Base-by-base conservation (phyloP, 2,888 invertebrate species). In the Idaea straminata region DNA sequence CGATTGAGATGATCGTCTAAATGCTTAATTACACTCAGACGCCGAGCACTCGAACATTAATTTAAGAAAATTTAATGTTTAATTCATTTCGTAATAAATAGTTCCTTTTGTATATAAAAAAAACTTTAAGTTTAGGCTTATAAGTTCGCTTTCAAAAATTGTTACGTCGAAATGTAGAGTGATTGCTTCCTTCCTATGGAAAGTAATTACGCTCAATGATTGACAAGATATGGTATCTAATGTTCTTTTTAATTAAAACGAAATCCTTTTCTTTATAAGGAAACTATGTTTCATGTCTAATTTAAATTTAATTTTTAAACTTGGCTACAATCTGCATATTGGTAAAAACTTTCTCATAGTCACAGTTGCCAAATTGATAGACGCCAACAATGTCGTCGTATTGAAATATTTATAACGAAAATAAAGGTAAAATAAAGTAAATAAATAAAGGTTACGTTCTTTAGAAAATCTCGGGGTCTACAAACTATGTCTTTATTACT, bases 111-210 rank as follows among this genome's bases (percentile, higher is more conserved):
- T 74, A 75, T 76, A 73, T 69, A 47, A 47, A 47, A 38, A 3
- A 6, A 47, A 5, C 47, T 47, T 5, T 13, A 10, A 4, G 7
- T 47, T 47, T 47, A 47, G 47, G 47, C 47, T 47, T 47, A 47
- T 47, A 47, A 47, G 13, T 16, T 59, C 58, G 58, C 58, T 59
- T 59, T 59, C 15, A 7, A 59, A 15, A 59, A 59, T 59, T 63
- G 62, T 66, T 62, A 65, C 65, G 64, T 68, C 66, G 75, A 76
- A 77, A 73, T 47, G 10, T 74, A 76, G 75, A 80, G 67, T 76
- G 78, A 81, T 81, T 72, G 74, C 81, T 83, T 85, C 84, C 85
- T 85, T 77, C 74, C 74, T 77, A 69, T 80, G 82, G 83, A 84
- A 83, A 84, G 82, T 78, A 72, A 58, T 69, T 66, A 65, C 62